A percentile compares a stretch with the other conserved stretches of the same genome.
These are phyloP conservation scores for Garra rufa DNA, from an alignment of 2,113 vertebrate species.

Conservation along the genomic window DNA sequence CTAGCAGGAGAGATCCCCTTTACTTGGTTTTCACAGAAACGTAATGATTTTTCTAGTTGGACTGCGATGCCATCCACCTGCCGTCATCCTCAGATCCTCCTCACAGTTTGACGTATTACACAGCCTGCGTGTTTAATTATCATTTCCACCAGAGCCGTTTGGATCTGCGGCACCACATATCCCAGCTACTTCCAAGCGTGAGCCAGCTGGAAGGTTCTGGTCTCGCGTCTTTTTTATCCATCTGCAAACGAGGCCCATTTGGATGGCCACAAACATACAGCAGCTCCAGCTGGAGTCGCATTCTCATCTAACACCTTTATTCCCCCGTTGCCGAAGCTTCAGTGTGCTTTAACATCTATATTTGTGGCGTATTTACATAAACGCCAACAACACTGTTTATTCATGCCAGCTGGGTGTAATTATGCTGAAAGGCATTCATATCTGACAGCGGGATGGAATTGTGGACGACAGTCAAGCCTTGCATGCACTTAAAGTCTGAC, in stretches of 20 bases:
- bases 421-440: slow-evolving; percentile 31
- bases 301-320: slow-evolving; percentile 29
- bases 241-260: slow-evolving; percentile 44
- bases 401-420: slow-evolving; percentile 44
- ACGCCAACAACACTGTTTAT: slow-evolving; percentile 36
- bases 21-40: neutral
- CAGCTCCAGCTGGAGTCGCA: slow-evolving; percentile 38
- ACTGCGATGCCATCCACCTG: neutral
- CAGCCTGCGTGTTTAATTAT: slow-evolving; percentile 5
- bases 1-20: neutral
- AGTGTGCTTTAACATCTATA: slow-evolving; percentile 41
- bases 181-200: slow-evolving; percentile 12
- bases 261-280: slow-evolving; percentile 31
- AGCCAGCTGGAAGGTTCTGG: slow-evolving; percentile 46
- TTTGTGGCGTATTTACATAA: slow-evolving; percentile 48
- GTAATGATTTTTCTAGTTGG: neutral
- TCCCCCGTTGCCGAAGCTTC: neutral
- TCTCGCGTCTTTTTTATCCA: slow-evolving; percentile 25
- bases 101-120: slow-evolving; percentile 1
- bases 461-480: slow-evolving; percentile 22
- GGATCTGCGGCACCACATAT: neutral
- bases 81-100: neutral
- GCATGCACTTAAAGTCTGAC: slow-evolving; percentile 8
- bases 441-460: slow-evolving; percentile 14
- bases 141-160: slow-evolving; percentile 21